A percentile compares a stretch with the other conserved stretches of the same genome.
Evolutionary conservation across 2,113 vertebrate species (phyloP).

Genomic region (Gobio gobio): DNA sequence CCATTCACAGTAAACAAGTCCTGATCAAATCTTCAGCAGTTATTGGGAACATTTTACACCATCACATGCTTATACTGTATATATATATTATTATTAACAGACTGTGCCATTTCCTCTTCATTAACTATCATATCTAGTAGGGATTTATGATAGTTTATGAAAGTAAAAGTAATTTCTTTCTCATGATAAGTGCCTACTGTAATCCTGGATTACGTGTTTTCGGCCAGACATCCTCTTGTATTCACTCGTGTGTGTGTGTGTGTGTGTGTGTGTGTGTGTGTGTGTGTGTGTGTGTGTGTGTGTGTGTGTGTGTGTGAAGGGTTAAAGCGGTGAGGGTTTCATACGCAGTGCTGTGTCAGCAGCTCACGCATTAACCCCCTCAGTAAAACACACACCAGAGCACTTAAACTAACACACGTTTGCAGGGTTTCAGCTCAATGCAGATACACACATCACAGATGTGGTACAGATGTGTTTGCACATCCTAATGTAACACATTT

Average conservation of each 20-base stretch:
- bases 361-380: neutral
- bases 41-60: too few relatives aligned
- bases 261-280: neutral
- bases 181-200: neutral
- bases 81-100: too few relatives aligned
- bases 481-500: neutral
- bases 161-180: neutral
- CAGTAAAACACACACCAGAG: conserved; percentile 2
- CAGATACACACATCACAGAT: neutral
- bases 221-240: neutral
- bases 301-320: neutral
- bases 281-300: neutral
- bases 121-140: neutral
- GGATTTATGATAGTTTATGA: neutral
- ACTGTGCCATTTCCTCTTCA: neutral
- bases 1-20: too few relatives aligned
- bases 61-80: too few relatives aligned
- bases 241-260: neutral
- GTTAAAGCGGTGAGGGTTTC: neutral
- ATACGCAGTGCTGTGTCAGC: neutral
- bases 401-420: neutral
- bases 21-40: too few relatives aligned
- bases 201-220: neutral
- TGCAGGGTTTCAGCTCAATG: neutral
- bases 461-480: neutral